Base-by-base conservation (phyloP, 2,797 vertebrate species). In the Bradypus variegatus region DNA sequence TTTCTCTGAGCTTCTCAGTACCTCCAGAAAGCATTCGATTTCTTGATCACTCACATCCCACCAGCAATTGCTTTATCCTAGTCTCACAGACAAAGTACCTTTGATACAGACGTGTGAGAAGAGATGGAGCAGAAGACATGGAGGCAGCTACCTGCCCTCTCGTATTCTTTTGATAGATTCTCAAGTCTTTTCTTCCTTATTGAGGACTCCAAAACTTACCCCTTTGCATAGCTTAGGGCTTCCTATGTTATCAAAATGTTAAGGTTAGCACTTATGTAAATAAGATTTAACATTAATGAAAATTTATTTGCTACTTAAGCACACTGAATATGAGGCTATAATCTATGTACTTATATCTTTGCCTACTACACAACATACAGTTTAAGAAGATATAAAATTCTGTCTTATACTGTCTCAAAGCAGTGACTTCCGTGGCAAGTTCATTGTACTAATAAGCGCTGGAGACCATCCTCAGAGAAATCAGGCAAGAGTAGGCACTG, bases 341-440 rank as follows among this genome's bases (percentile, higher is more conserved):
- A 96, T 79, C 62, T 73, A 81, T 88, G 80, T 69, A 69, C 90
- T 4, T 86, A 48, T 25, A 93, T 75, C 62, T 89, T 94, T 84
- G 94, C 82, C 83, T 82, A 38, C 65, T 88, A 73, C 16, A 6
- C 60, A 64, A 80, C 29, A 89, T 50, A 79, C 38, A 55, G 92
- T 92, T 58, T 93, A 95, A 79, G 58, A 38, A 96, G 90, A 88
- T 96, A 95, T 27, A 91, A 95, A 96, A 94, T 84, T 80, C 10
- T 78, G 48, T 77, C 91, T 79, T 69, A 50, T 27, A 75, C 64
- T 72, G 88, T 92, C 95, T 96, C 87, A 93, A 96, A 85, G 91
- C 83, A 88, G 82, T 92, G 58, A 93, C 62, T 41, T 89, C 84
- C 92, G 87, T 0, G 60, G 83, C 93, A 91, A 93, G 80, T 78